Percentiles rank a stretch among this genome's conserved stretches.
phyloP scores from a whole-genome alignment of 2,888 invertebrate genomes.

The Podabrus alpinus region DNA sequence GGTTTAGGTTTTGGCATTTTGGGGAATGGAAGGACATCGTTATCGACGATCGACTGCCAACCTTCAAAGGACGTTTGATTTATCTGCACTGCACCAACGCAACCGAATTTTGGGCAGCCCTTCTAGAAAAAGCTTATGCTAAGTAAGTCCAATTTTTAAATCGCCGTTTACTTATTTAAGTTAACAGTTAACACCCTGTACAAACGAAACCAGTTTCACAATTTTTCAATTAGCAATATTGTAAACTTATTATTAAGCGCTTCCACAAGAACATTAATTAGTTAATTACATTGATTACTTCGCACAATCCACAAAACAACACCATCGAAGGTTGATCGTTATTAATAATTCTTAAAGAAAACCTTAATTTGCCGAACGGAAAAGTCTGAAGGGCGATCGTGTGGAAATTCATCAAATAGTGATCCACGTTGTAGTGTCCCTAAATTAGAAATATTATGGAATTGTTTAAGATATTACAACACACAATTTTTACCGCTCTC shows the following conservation, averaged over 20 bases:
- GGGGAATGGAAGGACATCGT: slow-evolving; percentile 76
- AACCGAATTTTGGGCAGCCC: slow-evolving; percentile 76
- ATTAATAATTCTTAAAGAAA: not conserved
- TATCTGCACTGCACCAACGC: slow-evolving; percentile 65
- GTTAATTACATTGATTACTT: not conserved
- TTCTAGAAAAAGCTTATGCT: slow-evolving; percentile 81
- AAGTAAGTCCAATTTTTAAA: slow-evolving; percentile 63
- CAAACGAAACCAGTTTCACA: not conserved
- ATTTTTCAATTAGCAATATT: not conserved
- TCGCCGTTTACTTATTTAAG: not conserved
- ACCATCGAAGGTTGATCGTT: not conserved
- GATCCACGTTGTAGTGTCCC: not conserved
- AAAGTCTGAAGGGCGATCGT: not conserved
- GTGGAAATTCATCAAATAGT: not conserved
- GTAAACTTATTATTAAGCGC: not conserved
- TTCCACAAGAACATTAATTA: not conserved
- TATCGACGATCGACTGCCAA: slow-evolving; percentile 77
- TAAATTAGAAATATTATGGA: not conserved
- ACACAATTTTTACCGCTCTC: not conserved
- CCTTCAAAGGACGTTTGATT: slow-evolving; percentile 66
- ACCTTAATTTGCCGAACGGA: not conserved
- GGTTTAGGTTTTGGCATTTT: slow-evolving; percentile 80
- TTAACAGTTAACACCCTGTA: not conserved
- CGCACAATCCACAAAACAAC: not conserved
- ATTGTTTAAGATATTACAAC: not conserved